Evolutionary conservation across 92 coral and sea anemone species (phyloP), one percentile per base, ranked within the genome.

Genomic region (Phenganax subtilis): DNA sequence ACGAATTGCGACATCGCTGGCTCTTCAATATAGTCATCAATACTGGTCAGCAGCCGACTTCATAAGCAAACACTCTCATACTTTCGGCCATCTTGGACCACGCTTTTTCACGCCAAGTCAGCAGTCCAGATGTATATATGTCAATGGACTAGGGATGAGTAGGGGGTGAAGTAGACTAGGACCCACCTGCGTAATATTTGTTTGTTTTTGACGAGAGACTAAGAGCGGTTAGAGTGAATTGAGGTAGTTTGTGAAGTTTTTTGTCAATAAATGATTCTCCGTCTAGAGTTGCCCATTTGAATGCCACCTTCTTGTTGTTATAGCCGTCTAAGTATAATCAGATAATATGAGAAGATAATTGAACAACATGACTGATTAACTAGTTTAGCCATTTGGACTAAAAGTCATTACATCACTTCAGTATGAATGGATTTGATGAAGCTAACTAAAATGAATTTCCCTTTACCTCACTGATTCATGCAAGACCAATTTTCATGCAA

Each of bases 121-220:
- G 25, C 25, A 20, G 25, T 20, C 25, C 25, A 20, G 25, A 20
- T 20, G 25, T 20, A 20, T 20, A 20, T 20, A 0, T 20, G 25
- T 20, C 25, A 59, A 59, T 2, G 7, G 16, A 69, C 10, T 27
- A 15, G 15, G 31, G 54, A 69, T 20, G 51, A 15, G 51, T 30
- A 20, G 31, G 7, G 12, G 31, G 37, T 5, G 51, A 31, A 7
- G 44, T 15, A 14, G 20, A 31, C 52, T 57, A 15, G 28, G 37
- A 77, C 91, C 16, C 80, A 94, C 98, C 98, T n/a, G 92, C 91
- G 12, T 92, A 92, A 55, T 94, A 94, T 9, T 37, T 70, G 76
- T 88, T 92, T 64, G 70, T 86, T 4, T 86, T 75, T 57, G 89
- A 83, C 27, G 85, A 71, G 15, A 94, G 89, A 51, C 69, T 85